Evolutionary conservation across 2,113 vertebrate genomes (phyloP).

Genomic region (Pampusana beccarii): DNA sequence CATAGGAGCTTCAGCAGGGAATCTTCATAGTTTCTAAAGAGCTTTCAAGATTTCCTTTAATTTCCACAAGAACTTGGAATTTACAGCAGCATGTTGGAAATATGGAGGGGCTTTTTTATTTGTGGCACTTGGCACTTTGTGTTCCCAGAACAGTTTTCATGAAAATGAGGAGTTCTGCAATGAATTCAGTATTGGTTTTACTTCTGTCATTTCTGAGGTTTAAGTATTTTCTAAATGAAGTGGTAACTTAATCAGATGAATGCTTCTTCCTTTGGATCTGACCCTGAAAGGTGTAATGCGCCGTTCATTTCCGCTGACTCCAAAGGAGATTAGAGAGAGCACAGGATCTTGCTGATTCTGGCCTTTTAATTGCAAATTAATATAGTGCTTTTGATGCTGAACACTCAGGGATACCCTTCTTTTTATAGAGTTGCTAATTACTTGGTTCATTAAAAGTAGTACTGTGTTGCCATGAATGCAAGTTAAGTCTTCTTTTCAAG

Average conservation of each 20-base stretch:
- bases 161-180: background rate
- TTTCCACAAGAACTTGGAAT: background rate
- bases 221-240: background rate
- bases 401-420: background rate
- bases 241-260: background rate
- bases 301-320: background rate
- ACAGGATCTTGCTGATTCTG: background rate
- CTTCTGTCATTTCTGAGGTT: background rate
- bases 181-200: background rate
- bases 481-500: background rate
- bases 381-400: conserved; percentile 23
- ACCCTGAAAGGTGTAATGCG: background rate
- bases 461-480: background rate
- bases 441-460: background rate
- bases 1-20: background rate
- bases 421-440: conserved; percentile 16
- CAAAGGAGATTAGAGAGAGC: background rate
- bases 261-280: background rate
- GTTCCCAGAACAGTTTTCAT: background rate
- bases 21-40: background rate
- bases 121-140: background rate
- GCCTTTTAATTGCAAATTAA: conserved; percentile 39
- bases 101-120: background rate
- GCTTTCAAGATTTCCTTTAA: background rate
- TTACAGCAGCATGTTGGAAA: background rate